phyloP scores from a whole-genome alignment of 1,140 invertebrate species.

The Orchesella cincta region DNA sequence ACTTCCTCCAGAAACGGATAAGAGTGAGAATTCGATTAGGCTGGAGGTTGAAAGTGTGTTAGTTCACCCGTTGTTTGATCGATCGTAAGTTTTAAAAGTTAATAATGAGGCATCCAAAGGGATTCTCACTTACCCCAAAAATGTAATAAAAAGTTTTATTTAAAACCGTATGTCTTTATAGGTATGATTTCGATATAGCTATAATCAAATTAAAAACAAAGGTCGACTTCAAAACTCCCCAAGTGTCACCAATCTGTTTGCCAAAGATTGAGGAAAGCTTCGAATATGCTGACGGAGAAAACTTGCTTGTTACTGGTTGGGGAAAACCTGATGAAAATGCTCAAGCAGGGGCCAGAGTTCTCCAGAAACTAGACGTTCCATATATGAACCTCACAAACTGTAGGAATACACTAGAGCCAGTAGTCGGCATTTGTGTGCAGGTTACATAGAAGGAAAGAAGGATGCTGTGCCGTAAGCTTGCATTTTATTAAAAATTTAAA shows the following conservation, averaged over 20 bases:
- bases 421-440: neutral
- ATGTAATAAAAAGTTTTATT: neutral
- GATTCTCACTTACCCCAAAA: neutral
- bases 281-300: neutral
- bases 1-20: neutral
- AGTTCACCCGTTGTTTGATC: neutral
- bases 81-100: neutral
- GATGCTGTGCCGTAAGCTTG: no score
- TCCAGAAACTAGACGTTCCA: neutral
- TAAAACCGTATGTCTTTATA: no score
- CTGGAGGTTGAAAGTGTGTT: neutral
- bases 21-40: neutral
- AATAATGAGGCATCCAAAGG: neutral
- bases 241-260: neutral
- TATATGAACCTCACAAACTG: neutral
- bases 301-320: neutral
- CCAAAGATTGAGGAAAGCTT: neutral
- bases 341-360: neutral
- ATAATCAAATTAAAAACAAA: neutral
- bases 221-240: neutral
- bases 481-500: no score
- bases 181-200: neutral
- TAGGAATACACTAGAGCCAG: neutral
- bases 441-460: neutral
- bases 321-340: neutral